Conservation (phyloP, 35 echinoderm and acorn worm genomes). For the Acanthaster planci region DNA sequence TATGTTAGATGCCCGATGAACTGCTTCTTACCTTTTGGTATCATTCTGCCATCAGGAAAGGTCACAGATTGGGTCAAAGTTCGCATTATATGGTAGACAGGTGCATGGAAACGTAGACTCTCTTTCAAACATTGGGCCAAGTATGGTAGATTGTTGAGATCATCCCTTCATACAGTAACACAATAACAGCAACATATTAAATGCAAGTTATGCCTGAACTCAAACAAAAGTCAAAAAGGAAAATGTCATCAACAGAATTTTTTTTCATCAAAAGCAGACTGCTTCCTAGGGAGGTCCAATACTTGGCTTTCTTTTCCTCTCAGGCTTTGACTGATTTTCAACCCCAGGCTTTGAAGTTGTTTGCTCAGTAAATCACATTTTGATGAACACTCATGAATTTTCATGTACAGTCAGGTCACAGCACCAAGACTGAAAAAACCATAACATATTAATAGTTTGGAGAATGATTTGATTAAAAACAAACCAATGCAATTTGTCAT, state of each 20-base stretch:
- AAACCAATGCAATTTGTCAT: background rate
- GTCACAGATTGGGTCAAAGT: background rate
- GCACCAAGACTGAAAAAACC: background rate
- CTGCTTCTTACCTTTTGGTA: conserved; percentile 25
- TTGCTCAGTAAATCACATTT: too few relatives aligned
- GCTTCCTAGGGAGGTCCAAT: too few relatives aligned
- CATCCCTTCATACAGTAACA: background rate
- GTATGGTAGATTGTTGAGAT: conserved; percentile 6
- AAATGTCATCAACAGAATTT: background rate
- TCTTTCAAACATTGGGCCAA: conserved; percentile 13
- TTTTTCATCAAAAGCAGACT: too few relatives aligned
- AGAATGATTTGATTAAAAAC: background rate
- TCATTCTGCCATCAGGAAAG: background rate
- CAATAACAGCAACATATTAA: background rate
- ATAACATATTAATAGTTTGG: background rate
- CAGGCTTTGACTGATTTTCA: too few relatives aligned
- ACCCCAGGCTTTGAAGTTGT: too few relatives aligned
- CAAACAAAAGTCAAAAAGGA: too few relatives aligned
- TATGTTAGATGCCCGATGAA: too few relatives aligned
- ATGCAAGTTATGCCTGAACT: background rate
- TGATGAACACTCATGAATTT: background rate
- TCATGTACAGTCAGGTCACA: too few relatives aligned
- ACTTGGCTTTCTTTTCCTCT: too few relatives aligned
- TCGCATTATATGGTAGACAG: background rate
- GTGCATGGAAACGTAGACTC: conserved; percentile 34